These are phyloP conservation scores for Scleropages formosus DNA, from an alignment of 2,797 vertebrate species.

Conservation along the genomic window DNA sequence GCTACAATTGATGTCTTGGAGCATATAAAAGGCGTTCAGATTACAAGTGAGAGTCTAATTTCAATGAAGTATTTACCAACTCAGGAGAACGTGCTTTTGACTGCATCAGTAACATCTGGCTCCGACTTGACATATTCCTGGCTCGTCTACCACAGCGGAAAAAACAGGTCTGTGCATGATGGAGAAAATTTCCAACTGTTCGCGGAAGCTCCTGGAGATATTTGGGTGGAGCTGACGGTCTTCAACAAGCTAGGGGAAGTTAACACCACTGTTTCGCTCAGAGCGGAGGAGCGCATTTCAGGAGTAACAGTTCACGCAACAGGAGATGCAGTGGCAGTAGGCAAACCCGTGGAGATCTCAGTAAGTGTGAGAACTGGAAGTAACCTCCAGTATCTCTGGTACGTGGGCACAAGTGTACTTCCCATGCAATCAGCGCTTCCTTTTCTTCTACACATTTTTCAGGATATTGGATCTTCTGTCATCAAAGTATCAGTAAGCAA, in stretches of 20 bases:
- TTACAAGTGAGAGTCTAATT: conserved; percentile 51
- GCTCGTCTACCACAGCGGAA: conserved; percentile 46
- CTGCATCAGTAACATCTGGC: conserved; percentile 57
- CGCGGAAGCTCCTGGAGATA: conserved; percentile 52
- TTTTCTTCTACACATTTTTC: conserved; percentile 60
- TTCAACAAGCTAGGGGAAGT: conserved; percentile 61
- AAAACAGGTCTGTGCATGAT: conserved; percentile 32
- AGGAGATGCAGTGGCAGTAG: conserved; percentile 44
- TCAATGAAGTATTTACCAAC: conserved; percentile 58
- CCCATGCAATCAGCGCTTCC: conserved; percentile 49
- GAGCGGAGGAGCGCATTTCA: conserved; percentile 57
- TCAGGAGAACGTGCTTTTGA: conserved; percentile 51
- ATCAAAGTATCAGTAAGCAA: conserved; percentile 65
- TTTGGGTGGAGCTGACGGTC: conserved; percentile 60
- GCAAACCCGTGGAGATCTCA: conserved; percentile 58
- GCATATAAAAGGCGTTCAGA: conserved; percentile 60
- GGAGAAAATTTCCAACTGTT: conserved; percentile 51
- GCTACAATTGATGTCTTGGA: conserved; percentile 63
- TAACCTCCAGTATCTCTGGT: conserved; percentile 67
- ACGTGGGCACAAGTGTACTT: conserved; percentile 38
- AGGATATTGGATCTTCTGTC: conserved; percentile 44
- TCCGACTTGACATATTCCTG: conserved; percentile 69
- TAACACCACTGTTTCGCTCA: conserved; percentile 45
- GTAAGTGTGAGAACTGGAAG: conserved; percentile 59
- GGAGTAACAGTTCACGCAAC: conserved; percentile 45